phyloP scores from a whole-genome alignment of 2,797 vertebrate species.

The Catostomus latipinnis region DNA sequence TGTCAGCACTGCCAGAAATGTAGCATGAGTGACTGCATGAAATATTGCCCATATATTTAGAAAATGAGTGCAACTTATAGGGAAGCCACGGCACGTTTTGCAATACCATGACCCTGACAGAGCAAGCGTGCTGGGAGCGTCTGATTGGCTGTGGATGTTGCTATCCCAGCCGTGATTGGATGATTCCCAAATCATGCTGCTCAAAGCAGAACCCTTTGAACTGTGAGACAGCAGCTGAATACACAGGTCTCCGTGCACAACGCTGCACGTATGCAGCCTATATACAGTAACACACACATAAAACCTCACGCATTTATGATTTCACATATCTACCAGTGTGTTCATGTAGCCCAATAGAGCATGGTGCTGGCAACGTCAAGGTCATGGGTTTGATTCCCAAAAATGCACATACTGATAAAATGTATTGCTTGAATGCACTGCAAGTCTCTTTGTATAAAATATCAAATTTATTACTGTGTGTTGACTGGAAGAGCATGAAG shows the following conservation, averaged over 20 bases:
- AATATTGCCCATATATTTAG: slow-evolving; percentile 1
- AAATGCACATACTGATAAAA: too few relatives aligned
- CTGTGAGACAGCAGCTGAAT: slow-evolving; percentile 78
- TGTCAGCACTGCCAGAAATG: slow-evolving; percentile 29
- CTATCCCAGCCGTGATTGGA: slow-evolving; percentile 81
- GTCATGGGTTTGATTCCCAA: too few relatives aligned
- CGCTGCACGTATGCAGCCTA: slow-evolving; percentile 11
- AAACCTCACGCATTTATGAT: slow-evolving; percentile 47
- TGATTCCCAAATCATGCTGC: slow-evolving; percentile 78
- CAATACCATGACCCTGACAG: slow-evolving; percentile 56
- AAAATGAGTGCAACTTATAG: slow-evolving; percentile 3
- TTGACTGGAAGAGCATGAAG: too few relatives aligned
- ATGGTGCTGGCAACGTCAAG: too few relatives aligned
- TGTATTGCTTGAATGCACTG: too few relatives aligned
- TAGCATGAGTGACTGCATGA: slow-evolving; percentile 14
- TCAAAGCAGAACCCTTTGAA: slow-evolving; percentile 84
- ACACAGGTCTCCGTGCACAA: slow-evolving; percentile 69
- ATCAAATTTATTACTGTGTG: too few relatives aligned
- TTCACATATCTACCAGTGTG: too few relatives aligned
- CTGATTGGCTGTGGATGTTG: slow-evolving; percentile 84
- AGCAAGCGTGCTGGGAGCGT: slow-evolving; percentile 76
- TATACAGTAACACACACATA: slow-evolving; percentile 5
- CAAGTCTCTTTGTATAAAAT: too few relatives aligned
- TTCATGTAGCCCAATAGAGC: too few relatives aligned
- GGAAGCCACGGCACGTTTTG: slow-evolving; percentile 54